phyloP scores from a whole-genome alignment of 1,140 invertebrate species.

The Drusus annulatus region DNA sequence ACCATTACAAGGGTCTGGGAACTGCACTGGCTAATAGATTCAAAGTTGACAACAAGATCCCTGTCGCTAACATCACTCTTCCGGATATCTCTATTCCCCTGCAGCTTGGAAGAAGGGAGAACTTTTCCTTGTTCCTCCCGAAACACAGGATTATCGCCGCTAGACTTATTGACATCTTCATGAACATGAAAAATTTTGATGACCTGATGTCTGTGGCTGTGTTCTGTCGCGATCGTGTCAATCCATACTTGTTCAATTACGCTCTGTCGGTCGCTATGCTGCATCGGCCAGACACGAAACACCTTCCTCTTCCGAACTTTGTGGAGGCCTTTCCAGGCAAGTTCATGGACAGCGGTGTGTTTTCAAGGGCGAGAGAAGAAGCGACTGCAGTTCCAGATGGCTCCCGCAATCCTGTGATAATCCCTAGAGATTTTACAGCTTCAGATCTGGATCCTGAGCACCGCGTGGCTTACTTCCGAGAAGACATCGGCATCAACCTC shows the following conservation, averaged over 20 bases:
- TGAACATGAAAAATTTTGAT: conserved; percentile 79
- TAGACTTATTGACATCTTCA: conserved; percentile 81
- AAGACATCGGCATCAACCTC: conserved; percentile 82
- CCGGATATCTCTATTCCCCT: conserved; percentile 79
- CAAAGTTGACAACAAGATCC: conserved; percentile 68
- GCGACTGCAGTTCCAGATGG: conserved; percentile 76
- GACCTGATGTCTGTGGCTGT: conserved; percentile 80
- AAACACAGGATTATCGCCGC: conserved; percentile 79
- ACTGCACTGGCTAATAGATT: conserved; percentile 73
- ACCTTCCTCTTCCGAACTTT: conserved; percentile 79
- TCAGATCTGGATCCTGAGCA: conserved; percentile 82
- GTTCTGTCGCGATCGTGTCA: conserved; percentile 81
- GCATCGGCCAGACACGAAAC: conserved; percentile 81
- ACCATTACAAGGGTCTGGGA: conserved; percentile 75
- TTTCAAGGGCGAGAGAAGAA: conserved; percentile 78
- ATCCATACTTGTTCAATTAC: conserved; percentile 86
- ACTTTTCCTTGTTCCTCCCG: conserved; percentile 84
- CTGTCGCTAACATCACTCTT: conserved; percentile 77
- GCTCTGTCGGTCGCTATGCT: conserved; percentile 82
- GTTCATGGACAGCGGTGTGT: conserved; percentile 81
- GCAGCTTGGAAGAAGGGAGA: conserved; percentile 76
- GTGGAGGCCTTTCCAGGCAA: conserved; percentile 84
- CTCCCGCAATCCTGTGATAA: conserved; percentile 77
- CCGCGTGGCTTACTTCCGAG: conserved; percentile 82
- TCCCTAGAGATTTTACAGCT: conserved; percentile 82